These are phyloP conservation scores for Fragum whitleyi DNA, from an alignment of 2,888 invertebrate genomes.

Conservation along the genomic window DNA sequence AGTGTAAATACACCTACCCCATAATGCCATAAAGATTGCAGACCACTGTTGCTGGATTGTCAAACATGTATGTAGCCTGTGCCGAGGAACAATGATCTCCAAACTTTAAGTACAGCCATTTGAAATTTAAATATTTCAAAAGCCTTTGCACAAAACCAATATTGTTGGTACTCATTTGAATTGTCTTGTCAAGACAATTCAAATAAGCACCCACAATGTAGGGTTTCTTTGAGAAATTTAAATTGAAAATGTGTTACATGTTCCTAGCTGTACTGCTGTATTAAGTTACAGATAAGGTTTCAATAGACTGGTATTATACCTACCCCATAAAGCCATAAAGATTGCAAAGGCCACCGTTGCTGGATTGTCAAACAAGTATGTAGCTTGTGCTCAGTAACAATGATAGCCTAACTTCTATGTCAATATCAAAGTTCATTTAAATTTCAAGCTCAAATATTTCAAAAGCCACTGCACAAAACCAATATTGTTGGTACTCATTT, in stretches of 20 bases:
- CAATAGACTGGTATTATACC: conserved; percentile 89
- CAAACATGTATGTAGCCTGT: conserved; percentile 94
- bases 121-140: conserved; percentile 78
- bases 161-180: too few relatives aligned
- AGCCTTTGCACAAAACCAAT: too few relatives aligned
- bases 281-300: too few relatives aligned
- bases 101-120: conserved; percentile 93
- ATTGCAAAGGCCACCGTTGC: conserved; percentile 97
- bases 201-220: too few relatives aligned
- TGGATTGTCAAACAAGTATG: conserved; percentile 97
- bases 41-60: conserved; percentile 97
- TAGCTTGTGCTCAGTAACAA: conserved; percentile 94
- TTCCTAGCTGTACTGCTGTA: too few relatives aligned
- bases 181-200: too few relatives aligned
- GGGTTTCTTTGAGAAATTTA: too few relatives aligned
- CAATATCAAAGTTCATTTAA: conserved; percentile 92
- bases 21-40: conserved; percentile 97
- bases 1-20: too few relatives aligned
- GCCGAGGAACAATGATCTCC: conserved; percentile 96
- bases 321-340: conserved; percentile 99
- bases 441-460: background rate
- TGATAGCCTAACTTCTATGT: conserved; percentile 94
- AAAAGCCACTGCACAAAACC: too few relatives aligned
- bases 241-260: too few relatives aligned
- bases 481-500: too few relatives aligned